These are phyloP conservation scores for Ectropis crepuscularia DNA, from an alignment of 2,888 invertebrate genomes.

Conservation along the genomic window DNA sequence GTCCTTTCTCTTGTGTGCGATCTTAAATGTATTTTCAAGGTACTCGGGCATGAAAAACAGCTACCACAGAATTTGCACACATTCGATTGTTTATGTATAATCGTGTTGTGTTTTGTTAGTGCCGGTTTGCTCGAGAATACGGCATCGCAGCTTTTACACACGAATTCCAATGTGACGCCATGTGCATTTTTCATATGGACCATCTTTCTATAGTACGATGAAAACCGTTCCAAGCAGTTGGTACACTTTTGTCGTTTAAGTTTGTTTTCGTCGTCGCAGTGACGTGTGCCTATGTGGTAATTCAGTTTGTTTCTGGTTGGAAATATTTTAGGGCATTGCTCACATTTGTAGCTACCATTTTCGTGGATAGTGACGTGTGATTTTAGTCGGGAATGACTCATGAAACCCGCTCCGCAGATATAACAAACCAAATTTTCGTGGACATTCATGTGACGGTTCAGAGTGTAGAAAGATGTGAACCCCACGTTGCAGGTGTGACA, in stretches of 20 bases:
- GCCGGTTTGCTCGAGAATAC: constrained; percentile 67
- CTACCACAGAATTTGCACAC: constrained; percentile 73
- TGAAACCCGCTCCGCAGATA: constrained; percentile 73
- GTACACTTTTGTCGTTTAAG: constrained; percentile 73
- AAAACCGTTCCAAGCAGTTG: constrained; percentile 72
- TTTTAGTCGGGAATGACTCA: constrained; percentile 70
- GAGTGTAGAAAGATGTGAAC: constrained; percentile 70
- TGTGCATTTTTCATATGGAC: constrained; percentile 72
- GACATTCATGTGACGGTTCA: constrained; percentile 75
- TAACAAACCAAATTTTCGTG: constrained; percentile 76
- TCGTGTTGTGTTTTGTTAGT: constrained; percentile 73
- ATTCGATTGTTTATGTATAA: constrained; percentile 69
- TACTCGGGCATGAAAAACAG: constrained; percentile 68
- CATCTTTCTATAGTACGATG: constrained; percentile 75
- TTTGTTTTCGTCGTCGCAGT: constrained; percentile 68
- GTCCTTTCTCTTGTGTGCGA: constrained; percentile 74
- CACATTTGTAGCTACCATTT: constrained; percentile 69
- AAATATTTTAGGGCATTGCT: constrained; percentile 68
- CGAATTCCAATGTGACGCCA: constrained; percentile 70
- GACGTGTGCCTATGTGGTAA: constrained; percentile 69
- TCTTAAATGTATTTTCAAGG: constrained; percentile 70
- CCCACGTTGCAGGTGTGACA: constrained; percentile 70
- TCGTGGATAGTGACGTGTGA: constrained; percentile 73
- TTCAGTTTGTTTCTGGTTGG: constrained; percentile 69
- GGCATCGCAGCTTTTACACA: constrained; percentile 65